Percentiles rank a stretch among this genome's conserved stretches.
Evolutionary conservation across 2,888 invertebrate species (phyloP).

Genomic region (Monoplex corrugatus): DNA sequence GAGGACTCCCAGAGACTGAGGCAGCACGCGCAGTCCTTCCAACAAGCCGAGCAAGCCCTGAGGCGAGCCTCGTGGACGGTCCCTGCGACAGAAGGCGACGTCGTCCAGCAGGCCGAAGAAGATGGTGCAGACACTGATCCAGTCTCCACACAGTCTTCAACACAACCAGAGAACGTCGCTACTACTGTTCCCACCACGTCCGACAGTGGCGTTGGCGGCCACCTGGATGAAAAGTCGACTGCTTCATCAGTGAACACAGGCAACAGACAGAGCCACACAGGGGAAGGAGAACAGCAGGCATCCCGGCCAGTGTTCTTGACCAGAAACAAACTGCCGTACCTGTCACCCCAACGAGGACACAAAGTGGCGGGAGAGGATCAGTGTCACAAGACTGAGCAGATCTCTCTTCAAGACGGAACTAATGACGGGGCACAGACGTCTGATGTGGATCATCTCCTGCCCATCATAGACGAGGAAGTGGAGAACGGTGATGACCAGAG

Average conservation of each 20-base stretch:
- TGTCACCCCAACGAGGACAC: not conserved
- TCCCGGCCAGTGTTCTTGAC: not conserved
- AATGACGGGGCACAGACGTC: not conserved
- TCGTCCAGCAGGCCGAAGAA: not conserved
- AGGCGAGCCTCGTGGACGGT: not conserved
- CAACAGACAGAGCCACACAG: no score
- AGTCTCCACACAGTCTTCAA: not conserved
- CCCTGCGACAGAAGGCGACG: not conserved
- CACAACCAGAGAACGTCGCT: not conserved
- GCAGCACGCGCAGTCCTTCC: conserved; percentile 17
- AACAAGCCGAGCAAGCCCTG: not conserved
- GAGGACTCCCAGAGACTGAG: not conserved
- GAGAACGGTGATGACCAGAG: conserved; percentile 1
- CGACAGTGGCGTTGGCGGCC: not conserved
- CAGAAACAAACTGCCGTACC: conserved; percentile 2
- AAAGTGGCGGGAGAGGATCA: not conserved
- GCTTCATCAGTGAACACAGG: no score
- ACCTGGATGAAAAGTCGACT: no score
- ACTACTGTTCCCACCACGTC: not conserved
- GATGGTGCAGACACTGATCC: not conserved
- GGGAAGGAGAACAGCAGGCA: not conserved
- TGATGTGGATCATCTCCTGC: not conserved
- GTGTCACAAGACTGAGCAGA: not conserved
- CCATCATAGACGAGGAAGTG: conserved; percentile 32
- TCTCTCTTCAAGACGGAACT: not conserved